A percentile compares a stretch with the other conserved stretches of the same genome.
phyloP scores from a whole-genome alignment of 2,888 invertebrate species.

The Junonia oenone region DNA sequence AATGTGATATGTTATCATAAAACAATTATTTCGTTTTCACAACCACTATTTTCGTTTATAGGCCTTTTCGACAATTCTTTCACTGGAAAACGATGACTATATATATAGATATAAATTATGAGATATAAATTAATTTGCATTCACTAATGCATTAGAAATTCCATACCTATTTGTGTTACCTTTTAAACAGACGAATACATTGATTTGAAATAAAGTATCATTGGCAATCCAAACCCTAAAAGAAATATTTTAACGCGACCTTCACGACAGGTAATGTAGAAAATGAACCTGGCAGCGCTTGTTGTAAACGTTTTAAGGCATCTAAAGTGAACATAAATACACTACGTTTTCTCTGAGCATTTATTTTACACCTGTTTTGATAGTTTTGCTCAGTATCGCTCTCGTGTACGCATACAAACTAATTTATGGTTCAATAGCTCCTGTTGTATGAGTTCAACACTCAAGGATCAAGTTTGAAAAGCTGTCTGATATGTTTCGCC shows the following conservation, averaged over 20 bases:
- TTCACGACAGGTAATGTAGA: neutral
- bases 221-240: neutral
- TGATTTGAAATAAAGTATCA: no score
- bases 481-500: constrained; percentile 1
- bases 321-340: neutral
- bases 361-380: neutral
- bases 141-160: no score
- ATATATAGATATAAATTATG: no score
- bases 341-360: neutral
- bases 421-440: constrained; percentile 2
- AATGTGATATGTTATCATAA: no score
- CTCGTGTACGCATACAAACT: neutral
- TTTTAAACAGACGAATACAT: no score
- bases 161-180: no score
- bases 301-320: neutral
- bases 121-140: no score
- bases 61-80: no score
- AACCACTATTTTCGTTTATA: no score
- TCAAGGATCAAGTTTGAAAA: constrained; percentile 8
- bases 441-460: constrained; percentile 7
- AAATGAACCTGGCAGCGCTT: neutral
- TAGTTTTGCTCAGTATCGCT: neutral
- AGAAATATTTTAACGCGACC: neutral
- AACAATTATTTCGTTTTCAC: no score
- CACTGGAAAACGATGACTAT: no score